Conservation (phyloP, 1,140 invertebrate species). For the Thaumetopoea pityocampa region DNA sequence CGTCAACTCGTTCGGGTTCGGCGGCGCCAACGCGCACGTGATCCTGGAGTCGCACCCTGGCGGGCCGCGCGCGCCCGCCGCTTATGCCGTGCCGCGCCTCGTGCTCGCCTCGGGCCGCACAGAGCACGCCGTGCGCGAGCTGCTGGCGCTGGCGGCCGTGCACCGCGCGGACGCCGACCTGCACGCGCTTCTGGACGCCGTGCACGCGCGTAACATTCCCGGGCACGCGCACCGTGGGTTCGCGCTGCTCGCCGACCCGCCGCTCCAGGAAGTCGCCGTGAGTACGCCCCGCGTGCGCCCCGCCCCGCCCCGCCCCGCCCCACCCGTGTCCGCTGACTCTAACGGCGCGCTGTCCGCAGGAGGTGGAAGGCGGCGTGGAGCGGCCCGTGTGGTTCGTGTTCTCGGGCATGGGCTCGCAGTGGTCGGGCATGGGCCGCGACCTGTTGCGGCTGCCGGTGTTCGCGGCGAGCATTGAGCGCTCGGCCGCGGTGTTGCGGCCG, state of each 20-base stretch:
- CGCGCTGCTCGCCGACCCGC: slow-evolving; percentile 79
- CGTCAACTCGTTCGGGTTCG: slow-evolving; percentile 98
- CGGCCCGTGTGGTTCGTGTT: slow-evolving; percentile 96
- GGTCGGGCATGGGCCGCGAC: slow-evolving; percentile 93
- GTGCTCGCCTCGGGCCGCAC: slow-evolving; percentile 90
- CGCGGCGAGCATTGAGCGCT: slow-evolving; percentile 84
- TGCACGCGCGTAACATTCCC: slow-evolving; percentile 81
- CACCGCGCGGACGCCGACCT: slow-evolving; percentile 84
- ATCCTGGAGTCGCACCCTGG: slow-evolving; percentile 82
- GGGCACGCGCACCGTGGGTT: slow-evolving; percentile 88
- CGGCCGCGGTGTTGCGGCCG: slow-evolving; percentile 84
- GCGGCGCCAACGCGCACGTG: slow-evolving; percentile 96
- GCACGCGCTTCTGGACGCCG: slow-evolving; percentile 84
- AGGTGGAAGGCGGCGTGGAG: slow-evolving; percentile 68
- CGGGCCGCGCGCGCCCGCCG: slow-evolving; percentile 54
- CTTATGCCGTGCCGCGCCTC: slow-evolving; percentile 79
- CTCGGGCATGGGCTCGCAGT: slow-evolving; percentile 98
- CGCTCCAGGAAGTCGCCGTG: slow-evolving; percentile 61
- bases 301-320: background rate
- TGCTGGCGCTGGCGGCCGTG: slow-evolving; percentile 80
- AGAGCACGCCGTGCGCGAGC: slow-evolving; percentile 83
- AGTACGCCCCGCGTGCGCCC: slow-evolving; percentile 26
- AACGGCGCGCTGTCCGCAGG: slow-evolving; percentile 19
- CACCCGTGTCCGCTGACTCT: background rate
- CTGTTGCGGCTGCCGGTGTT: slow-evolving; percentile 90